Evolutionary conservation across 2,113 vertebrate genomes (phyloP).

Genomic region (Vombatus ursinus): DNA sequence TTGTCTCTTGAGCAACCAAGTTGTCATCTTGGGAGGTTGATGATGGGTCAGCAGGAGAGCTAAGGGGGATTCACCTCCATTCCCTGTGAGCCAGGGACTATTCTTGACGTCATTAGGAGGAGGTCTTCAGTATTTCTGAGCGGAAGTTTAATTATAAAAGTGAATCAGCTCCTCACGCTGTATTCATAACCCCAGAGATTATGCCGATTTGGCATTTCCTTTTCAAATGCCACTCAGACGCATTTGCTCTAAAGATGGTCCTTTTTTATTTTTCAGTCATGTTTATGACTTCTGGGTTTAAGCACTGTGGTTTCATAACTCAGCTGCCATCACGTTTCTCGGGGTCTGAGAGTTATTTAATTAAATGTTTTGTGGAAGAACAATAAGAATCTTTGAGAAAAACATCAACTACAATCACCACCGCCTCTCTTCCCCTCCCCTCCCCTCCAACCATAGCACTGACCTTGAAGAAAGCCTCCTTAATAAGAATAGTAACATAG

Average conservation of each 20-base stretch:
- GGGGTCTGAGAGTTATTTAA: slow-evolving; percentile 62
- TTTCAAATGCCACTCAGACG: background rate
- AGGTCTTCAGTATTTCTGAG: slow-evolving; percentile 56
- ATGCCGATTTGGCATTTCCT: background rate
- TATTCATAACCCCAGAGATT: slow-evolving; percentile 4
- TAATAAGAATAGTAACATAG: background rate
- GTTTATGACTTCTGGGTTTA: background rate
- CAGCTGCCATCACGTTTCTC: background rate
- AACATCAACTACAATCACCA: background rate
- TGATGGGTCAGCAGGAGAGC: background rate
- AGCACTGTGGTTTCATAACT: slow-evolving; percentile 45
- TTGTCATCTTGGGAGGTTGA: background rate
- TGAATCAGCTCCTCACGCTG: slow-evolving; percentile 27
- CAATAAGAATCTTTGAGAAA: slow-evolving; percentile 65
- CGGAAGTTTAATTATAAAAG: slow-evolving; percentile 44
- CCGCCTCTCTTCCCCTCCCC: background rate
- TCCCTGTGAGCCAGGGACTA: slow-evolving; percentile 3
- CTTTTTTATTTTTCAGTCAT: background rate
- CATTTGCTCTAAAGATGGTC: background rate
- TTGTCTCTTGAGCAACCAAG: background rate
- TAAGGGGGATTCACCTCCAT: background rate
- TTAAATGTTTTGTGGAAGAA: slow-evolving; percentile 57
- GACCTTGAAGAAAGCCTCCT: slow-evolving; percentile 25
- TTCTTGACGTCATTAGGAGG: slow-evolving; percentile 49
- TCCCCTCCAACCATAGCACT: background rate